These are phyloP conservation scores for Ageneiosus marmoratus DNA, from an alignment of 2,113 vertebrate species.

Conservation along the genomic window DNA sequence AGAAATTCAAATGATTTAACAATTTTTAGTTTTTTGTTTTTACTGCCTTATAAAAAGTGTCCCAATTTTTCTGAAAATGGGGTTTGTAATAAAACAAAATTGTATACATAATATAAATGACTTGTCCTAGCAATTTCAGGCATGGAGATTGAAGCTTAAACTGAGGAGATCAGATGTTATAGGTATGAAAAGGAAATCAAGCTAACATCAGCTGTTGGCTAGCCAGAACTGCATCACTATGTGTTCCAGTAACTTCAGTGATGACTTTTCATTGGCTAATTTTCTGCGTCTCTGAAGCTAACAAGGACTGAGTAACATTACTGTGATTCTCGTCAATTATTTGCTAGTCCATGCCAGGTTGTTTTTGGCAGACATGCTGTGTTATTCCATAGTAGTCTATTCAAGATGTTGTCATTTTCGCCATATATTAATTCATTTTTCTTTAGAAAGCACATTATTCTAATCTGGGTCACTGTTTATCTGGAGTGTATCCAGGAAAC, in stretches of 20 bases:
- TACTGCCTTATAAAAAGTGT: too few relatives aligned
- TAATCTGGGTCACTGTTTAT: neutral
- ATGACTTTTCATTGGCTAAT: neutral
- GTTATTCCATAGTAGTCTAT: neutral
- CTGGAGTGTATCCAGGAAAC: neutral
- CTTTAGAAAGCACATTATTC: neutral
- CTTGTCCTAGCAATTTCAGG: too few relatives aligned
- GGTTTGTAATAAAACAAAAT: too few relatives aligned
- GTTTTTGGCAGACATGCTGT: neutral
- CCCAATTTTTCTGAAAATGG: too few relatives aligned
- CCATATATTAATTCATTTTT: neutral
- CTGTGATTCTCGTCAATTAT: neutral
- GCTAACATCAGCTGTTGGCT: neutral
- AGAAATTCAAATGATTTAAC: too few relatives aligned
- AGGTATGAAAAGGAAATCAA: neutral
- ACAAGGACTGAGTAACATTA: neutral
- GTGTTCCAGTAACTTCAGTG: too few relatives aligned
- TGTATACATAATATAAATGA: neutral
- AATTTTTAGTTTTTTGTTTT: too few relatives aligned
- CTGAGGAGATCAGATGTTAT: too few relatives aligned
- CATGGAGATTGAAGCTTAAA: too few relatives aligned
- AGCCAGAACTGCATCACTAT: too few relatives aligned
- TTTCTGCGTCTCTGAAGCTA: neutral
- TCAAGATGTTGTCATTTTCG: neutral
- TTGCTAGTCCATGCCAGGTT: neutral